A percentile compares a stretch with the other conserved stretches of the same genome.
phyloP scores from a whole-genome alignment of 2,888 invertebrate species.

The Nephrotoma flavescens region DNA sequence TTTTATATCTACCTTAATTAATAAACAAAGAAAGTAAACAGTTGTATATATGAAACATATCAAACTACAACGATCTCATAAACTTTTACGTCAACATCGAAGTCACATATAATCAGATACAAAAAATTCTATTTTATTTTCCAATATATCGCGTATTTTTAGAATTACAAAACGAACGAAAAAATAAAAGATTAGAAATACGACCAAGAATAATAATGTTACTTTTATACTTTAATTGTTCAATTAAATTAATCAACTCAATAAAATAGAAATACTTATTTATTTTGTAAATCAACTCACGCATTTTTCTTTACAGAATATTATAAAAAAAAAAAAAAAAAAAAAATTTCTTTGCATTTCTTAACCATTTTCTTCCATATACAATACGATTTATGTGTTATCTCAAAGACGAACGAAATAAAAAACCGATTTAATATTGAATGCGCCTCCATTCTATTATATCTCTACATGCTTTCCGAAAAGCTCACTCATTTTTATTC shows the following conservation, averaged over 20 bases:
- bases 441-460: not conserved
- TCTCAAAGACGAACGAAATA: not conserved
- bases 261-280: not conserved
- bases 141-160: not conserved
- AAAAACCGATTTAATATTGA: not conserved
- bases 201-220: not conserved
- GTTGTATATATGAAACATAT: not conserved
- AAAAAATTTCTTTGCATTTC: not conserved
- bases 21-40: not conserved
- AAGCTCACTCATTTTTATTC: not conserved
- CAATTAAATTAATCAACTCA: conserved; percentile 3
- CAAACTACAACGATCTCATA: not conserved
- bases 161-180: not conserved
- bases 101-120: not conserved
- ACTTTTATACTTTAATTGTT: conserved; percentile 2
- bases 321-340: not conserved
- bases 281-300: not conserved
- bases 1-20: not conserved
- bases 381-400: not conserved
- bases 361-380: not conserved
- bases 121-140: not conserved
- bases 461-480: not conserved
- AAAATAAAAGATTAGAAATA: not conserved
- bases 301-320: not conserved
- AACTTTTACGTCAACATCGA: not conserved